phyloP scores from a whole-genome alignment of 2,113 vertebrate species.

The Corythornis vintsioides region DNA sequence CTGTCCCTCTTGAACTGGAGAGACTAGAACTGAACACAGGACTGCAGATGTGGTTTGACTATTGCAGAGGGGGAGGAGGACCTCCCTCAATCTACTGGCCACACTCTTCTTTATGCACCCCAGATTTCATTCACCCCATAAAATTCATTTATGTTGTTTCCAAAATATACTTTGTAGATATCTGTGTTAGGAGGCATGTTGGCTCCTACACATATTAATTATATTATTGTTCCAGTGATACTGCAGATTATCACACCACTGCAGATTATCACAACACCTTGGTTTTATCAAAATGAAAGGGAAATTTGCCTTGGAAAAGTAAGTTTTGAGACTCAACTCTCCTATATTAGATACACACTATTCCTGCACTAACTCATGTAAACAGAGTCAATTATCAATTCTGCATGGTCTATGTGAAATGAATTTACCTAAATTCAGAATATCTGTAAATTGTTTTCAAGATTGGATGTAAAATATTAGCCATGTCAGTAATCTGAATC shows the following conservation, averaged over 20 bases:
- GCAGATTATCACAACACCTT: background rate
- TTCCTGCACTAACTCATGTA: background rate
- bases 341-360: background rate
- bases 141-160: too few species aligned
- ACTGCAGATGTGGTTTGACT: too few species aligned
- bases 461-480: background rate
- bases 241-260: background rate
- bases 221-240: background rate
- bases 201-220: background rate
- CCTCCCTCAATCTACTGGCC: too few species aligned
- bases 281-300: background rate
- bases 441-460: background rate
- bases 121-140: too few species aligned
- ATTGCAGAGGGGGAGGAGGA: too few species aligned
- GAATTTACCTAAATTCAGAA: background rate
- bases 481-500: background rate
- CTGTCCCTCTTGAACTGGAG: too few species aligned
- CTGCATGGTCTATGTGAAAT: background rate
- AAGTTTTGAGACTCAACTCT: background rate
- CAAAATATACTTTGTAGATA: background rate
- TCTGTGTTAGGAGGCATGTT: background rate
- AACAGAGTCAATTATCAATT: background rate
- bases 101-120: too few species aligned
- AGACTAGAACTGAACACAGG: too few species aligned
- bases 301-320: background rate